phyloP scores from a whole-genome alignment of 2,888 invertebrate genomes.

The Pilophorus perplexus region DNA sequence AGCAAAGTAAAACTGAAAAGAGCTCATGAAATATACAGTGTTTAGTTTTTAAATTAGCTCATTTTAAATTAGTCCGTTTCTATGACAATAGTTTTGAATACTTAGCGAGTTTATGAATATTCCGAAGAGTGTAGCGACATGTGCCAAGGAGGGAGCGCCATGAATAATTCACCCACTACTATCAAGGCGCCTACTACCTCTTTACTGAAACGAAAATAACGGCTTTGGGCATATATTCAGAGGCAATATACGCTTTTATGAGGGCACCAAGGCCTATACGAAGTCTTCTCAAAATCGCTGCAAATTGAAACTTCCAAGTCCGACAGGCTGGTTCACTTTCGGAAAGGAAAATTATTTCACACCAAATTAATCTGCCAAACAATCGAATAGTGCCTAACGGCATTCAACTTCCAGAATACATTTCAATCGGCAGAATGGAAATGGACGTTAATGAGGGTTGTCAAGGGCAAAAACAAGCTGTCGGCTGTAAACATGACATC shows the following conservation, averaged over 20 bases:
- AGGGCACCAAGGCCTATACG: too few relatives aligned
- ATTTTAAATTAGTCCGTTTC: constrained; percentile 26
- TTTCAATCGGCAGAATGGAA: too few relatives aligned
- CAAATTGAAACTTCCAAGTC: too few relatives aligned
- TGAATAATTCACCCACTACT: constrained; percentile 18
- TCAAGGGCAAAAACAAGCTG: not conserved
- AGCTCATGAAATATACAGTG: constrained; percentile 28
- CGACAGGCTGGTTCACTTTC: too few relatives aligned
- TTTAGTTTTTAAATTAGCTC: constrained; percentile 28
- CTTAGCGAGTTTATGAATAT: constrained; percentile 16
- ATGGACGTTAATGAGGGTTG: not conserved
- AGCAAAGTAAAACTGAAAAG: too few relatives aligned
- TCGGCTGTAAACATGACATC: constrained; percentile 1
- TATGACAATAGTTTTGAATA: constrained; percentile 19
- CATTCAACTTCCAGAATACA: too few relatives aligned
- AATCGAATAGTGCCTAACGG: too few relatives aligned
- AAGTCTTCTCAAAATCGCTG: too few relatives aligned
- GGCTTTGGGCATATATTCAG: too few relatives aligned
- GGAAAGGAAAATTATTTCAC: not conserved
- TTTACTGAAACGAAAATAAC: constrained; percentile 11
- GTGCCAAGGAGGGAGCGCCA: not conserved
- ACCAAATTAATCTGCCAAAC: not conserved
- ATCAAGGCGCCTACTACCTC: constrained; percentile 12
- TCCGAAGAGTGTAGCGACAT: constrained; percentile 15
- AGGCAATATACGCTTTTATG: too few relatives aligned